These are phyloP conservation scores for Meda fulgida DNA, from an alignment of 2,797 vertebrate genomes.

Conservation along the genomic window DNA sequence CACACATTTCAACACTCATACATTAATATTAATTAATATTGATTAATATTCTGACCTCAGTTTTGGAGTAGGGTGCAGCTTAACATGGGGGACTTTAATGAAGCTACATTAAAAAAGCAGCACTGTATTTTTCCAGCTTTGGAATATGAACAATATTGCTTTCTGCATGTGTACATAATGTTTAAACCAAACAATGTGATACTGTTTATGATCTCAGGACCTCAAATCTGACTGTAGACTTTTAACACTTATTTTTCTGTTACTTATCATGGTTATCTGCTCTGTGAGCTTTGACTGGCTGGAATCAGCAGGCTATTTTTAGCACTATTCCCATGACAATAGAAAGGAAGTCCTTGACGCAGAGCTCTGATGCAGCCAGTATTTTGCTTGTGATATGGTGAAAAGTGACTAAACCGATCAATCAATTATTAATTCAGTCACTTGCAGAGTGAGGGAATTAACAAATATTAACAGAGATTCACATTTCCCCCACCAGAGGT, in stretches of 20 bases:
- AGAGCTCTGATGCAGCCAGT: conserved; percentile 54
- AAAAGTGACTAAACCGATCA: neutral
- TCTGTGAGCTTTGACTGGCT: conserved; percentile 64
- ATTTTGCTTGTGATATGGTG: conserved; percentile 61
- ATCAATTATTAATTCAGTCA: neutral
- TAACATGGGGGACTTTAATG: neutral
- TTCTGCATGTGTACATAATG: neutral
- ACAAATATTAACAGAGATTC: neutral
- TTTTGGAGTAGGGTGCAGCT: neutral
- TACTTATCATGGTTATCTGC: conserved; percentile 61
- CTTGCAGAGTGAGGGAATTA: neutral
- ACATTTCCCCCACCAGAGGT: conserved; percentile 22
- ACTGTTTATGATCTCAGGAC: neutral
- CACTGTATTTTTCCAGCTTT: neutral
- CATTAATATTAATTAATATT: conserved; percentile 6
- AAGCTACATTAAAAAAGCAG: neutral
- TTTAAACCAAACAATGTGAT: neutral
- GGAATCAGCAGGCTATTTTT: conserved; percentile 70
- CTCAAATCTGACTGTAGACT: neutral
- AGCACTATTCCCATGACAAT: conserved; percentile 66
- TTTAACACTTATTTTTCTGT: conserved; percentile 35
- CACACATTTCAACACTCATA: neutral
- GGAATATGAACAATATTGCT: too few relatives aligned
- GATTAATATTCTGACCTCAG: neutral
- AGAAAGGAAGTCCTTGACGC: conserved; percentile 62